Evolutionary conservation across 2,113 vertebrate genomes (phyloP), one percentile per base, ranked within the genome.

Genomic region (Rousettus leschenaultii): DNA sequence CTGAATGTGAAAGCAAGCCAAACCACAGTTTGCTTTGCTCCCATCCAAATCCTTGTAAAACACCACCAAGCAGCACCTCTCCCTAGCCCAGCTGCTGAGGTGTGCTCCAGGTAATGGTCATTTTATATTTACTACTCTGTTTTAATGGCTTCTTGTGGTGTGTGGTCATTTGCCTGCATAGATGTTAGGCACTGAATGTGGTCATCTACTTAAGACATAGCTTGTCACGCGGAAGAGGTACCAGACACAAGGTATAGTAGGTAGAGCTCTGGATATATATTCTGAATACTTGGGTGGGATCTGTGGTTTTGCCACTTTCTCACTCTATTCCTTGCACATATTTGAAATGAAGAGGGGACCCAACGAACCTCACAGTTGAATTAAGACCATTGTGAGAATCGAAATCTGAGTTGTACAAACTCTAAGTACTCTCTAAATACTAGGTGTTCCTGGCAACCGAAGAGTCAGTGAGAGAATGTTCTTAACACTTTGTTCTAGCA

Each of bases 81-180:
- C 33, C 6, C 33, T 55, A 21, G 16, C 33, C 59, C 40, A 18
- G 85, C 24, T 8, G 11, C 53, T 6, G 53, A 33, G 15, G 7
- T 7, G 35, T 0, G 51, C 13, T 13, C 53, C 12, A 33, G 45
- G 18, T 16, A 33, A 30, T 2, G 1, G 3, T 51, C 1, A 0
- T 6, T 10, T 26, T 48, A 10, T 8, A 7, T 45, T 21, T 11
- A 38, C 48, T 26, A 2, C 28, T 74, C 9, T 38, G 38, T 65
- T 53, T 68, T 28, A 33, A 35, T 40, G 66, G 19, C 30, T 59
- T 79, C 40, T 11, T 14, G 22, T 21, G 24, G 19, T 40, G 19
- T 43, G 79, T 48, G 43, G 33, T 38, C n/a, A 38, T 43, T 57
- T 53, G 51, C 53, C 30, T 53, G 2, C 2, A 22, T 5, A 28